Base-by-base conservation (phyloP, 2,888 invertebrate genomes). In the Macrosiphum euphorbiae region DNA sequence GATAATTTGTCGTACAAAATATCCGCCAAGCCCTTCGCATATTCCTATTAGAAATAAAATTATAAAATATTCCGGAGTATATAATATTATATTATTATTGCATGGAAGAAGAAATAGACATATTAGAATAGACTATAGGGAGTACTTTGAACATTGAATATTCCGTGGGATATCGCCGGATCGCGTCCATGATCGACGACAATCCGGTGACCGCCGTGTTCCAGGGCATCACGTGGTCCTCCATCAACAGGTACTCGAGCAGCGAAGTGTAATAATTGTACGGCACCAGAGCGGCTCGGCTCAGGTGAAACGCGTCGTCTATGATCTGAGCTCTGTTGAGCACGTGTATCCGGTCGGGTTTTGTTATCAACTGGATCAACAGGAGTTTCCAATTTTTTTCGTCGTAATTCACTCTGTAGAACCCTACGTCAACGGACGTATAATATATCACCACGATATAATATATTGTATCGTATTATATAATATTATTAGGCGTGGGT, bases 301-400 rank as follows among this genome's bases (percentile, higher is more conserved):
- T 98, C 94, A 98, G 96, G 96, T 97, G 97, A 95, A 98, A 96
- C 4, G 97, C 96, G 95, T 99, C 99, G 95, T 98, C 98, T 26
- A 99, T 96, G 94, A 98, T 96, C 96, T 98, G 98, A 8, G 98
- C 98, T 95, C 97, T 96, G 95, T 98, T 98, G 26, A 97, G 95
- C 88, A 35, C 86, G 44, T 94, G 94, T 28, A 94, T 94, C 8
- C 78, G 97, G 96, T 50, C 96, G 95, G 35, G 97, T 0, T 97
- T 96, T 61, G 96, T 96, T 95, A 97, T 96, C 24, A 98, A 96
- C 92, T 98, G 97, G 44, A 96, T 96, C 16, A 97, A 97, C 0
- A 98, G 96, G 95, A 97, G 95, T 92, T 96, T 96, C 98, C 98
- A 98, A 95, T 98, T 98, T 7, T 95, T 96, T 28, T 95, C 95